These are phyloP conservation scores for Varroa destructor DNA, from an alignment of 1,140 invertebrate species.

Conservation along the genomic window DNA sequence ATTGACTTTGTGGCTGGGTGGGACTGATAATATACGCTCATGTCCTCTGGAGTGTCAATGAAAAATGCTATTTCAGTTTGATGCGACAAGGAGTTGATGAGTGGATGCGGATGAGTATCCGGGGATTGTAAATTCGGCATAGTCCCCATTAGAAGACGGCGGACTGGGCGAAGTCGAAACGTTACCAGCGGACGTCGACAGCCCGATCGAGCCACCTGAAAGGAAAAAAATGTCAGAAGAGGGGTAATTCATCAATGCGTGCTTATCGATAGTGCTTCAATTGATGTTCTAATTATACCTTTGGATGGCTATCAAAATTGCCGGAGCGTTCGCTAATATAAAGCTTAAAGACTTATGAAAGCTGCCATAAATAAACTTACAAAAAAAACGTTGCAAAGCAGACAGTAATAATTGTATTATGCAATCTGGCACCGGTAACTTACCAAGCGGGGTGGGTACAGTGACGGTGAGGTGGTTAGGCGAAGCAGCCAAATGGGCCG, in stretches of 20 bases:
- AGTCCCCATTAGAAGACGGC: slow-evolving; percentile 19
- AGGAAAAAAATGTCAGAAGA: no score
- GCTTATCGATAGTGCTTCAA: no score
- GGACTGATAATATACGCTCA: no score
- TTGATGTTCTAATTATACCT: no score
- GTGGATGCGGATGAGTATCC: slow-evolving; percentile 3
- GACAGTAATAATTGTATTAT: no score
- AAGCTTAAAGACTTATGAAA: no score
- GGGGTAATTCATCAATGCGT: no score
- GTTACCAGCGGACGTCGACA: slow-evolving; percentile 27
- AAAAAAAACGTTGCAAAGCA: no score
- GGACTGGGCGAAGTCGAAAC: slow-evolving; percentile 26
- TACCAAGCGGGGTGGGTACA: slow-evolving; percentile 8
- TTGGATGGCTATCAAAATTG: no score
- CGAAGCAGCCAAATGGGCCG: background rate
- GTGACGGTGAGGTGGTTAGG: slow-evolving; percentile 19
- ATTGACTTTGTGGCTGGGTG: no score
- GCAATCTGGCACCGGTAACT: background rate
- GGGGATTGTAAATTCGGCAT: slow-evolving; percentile 17
- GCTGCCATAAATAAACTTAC: no score
- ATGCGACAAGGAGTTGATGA: slow-evolving; percentile 17
- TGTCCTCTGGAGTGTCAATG: background rate
- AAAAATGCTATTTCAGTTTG: background rate
- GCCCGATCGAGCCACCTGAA: background rate
- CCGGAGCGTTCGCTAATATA: no score